Evolutionary conservation across 2,797 vertebrate genomes (phyloP).

Genomic region (Neolamprologus multifasciatus): DNA sequence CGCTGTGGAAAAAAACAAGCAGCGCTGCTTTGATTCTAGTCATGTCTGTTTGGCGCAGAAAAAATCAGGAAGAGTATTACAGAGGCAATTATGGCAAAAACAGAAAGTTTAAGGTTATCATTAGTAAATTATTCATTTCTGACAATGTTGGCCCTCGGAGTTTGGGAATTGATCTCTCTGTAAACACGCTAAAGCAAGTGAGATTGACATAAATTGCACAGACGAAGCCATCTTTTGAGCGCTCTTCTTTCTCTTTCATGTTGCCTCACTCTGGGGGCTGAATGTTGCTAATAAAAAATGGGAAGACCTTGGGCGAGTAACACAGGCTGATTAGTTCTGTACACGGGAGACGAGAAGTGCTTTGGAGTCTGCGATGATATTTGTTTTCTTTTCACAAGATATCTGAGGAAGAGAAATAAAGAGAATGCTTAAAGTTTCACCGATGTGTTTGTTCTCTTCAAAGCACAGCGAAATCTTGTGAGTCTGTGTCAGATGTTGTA

Average conservation of each 20-base stretch:
- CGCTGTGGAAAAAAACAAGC: slow-evolving; percentile 31
- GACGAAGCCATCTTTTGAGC: slow-evolving; percentile 44
- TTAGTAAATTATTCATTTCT: slow-evolving; percentile 63
- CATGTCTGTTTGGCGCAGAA: slow-evolving; percentile 11
- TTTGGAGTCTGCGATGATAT: slow-evolving; percentile 64
- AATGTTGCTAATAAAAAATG: slow-evolving; percentile 63
- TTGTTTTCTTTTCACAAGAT: slow-evolving; percentile 64
- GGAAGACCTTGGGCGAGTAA: slow-evolving; percentile 63
- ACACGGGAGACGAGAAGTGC: slow-evolving; percentile 58
- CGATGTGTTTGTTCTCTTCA: slow-evolving; percentile 75
- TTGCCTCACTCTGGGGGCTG: slow-evolving; percentile 52
- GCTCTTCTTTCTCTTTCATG: slow-evolving; percentile 61
- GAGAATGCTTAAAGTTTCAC: slow-evolving; percentile 73
- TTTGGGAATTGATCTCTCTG: slow-evolving; percentile 67
- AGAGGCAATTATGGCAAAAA: slow-evolving; percentile 53
- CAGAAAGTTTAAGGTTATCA: slow-evolving; percentile 60
- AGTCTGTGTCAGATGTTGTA: slow-evolving; percentile 47
- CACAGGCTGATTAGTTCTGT: slow-evolving; percentile 68
- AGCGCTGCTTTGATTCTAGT: slow-evolving; percentile 36
- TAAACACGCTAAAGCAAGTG: slow-evolving; percentile 65
- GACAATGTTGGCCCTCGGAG: slow-evolving; percentile 56
- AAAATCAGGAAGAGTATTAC: slow-evolving; percentile 39
- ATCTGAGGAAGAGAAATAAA: slow-evolving; percentile 73
- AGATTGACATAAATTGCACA: slow-evolving; percentile 64
- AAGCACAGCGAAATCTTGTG: slow-evolving; percentile 53